These are phyloP conservation scores for Dinocampus coccinellae DNA, from an alignment of 2,888 invertebrate genomes.

Conservation along the genomic window DNA sequence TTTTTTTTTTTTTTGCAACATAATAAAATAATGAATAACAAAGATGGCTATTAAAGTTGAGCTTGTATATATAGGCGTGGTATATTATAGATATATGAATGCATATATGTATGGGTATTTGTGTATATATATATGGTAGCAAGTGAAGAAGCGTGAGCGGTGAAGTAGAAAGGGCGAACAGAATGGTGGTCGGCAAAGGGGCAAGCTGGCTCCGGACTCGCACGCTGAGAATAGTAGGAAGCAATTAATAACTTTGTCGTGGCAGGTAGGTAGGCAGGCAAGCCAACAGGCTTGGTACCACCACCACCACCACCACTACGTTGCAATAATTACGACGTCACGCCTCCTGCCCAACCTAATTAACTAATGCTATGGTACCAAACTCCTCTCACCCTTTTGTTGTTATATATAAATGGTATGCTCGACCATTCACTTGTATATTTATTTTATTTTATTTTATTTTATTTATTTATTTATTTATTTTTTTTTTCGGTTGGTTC, in stretches of 20 bases:
- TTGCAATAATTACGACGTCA: slow-evolving; percentile 68
- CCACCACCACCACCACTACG: slow-evolving; percentile 57
- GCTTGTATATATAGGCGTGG: slow-evolving; percentile 31
- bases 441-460: slow-evolving; percentile 21
- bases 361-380: slow-evolving; percentile 56
- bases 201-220: slow-evolving; percentile 53
- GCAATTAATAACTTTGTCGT: slow-evolving; percentile 68
- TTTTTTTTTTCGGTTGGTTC: not conserved
- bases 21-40: slow-evolving; percentile 56
- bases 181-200: slow-evolving; percentile 42
- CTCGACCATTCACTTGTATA: not conserved
- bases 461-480: not conserved
- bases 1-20: slow-evolving; percentile 38
- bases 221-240: slow-evolving; percentile 62
- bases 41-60: slow-evolving; percentile 50
- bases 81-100: slow-evolving; percentile 11
- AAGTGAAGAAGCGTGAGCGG: slow-evolving; percentile 22
- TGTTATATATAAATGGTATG: slow-evolving; percentile 15
- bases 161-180: slow-evolving; percentile 35
- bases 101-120: slow-evolving; percentile 38
- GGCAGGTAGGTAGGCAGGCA: slow-evolving; percentile 57
- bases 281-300: slow-evolving; percentile 45
- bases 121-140: slow-evolving; percentile 37
- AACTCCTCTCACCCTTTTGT: slow-evolving; percentile 20
- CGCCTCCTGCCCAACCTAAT: slow-evolving; percentile 65